Evolutionary conservation across 2,797 vertebrate species (phyloP), one percentile per base, ranked within the genome.

Genomic region (Orientallactaga sibirica): DNA sequence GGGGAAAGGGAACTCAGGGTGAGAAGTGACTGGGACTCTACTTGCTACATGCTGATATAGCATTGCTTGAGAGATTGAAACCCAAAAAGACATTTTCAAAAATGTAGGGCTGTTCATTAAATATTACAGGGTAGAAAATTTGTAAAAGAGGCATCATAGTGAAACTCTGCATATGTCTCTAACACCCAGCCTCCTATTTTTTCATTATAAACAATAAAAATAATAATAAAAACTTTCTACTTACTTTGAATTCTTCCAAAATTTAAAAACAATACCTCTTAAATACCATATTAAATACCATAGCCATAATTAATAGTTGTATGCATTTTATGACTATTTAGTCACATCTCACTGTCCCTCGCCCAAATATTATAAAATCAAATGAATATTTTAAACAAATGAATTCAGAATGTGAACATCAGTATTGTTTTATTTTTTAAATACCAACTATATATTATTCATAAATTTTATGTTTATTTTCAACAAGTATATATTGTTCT

Each of bases 321-420:
- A 25, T 90, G 43, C 88, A 82, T 90, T 80, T 96, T 93, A 81
- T 75, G 52, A 62, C 70, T 66, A 88, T 52, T 88, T 93, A 88
- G 70, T 14, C 14, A 83, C 33, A 70, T 37, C 20, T 91, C 67
- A 77, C 25, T 90, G 92, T 78, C 6, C 0, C n/a, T 92, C 27
- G 83, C 73, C 74, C 83, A 95, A 91, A 58, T 19, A 82, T 74
- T 76, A 67, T 90, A 90, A 86, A 92, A 55, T 6, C 41, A 88
- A 95, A 89, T 16, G 52, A 64, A 88, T 73, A 16, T 76, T n/a
- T 86, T 61, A 89, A 92, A 66, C 33, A 88, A 77, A 80, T 86
- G 66, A 68, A 94, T 76, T 90, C 33, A 84, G 22, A 84, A 75
- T 90, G 68, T 22, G 3, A 95, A 67, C 48, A 86, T 83, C 11